Conservation (phyloP, 2,888 invertebrate genomes). For the Netelia inedita region DNA sequence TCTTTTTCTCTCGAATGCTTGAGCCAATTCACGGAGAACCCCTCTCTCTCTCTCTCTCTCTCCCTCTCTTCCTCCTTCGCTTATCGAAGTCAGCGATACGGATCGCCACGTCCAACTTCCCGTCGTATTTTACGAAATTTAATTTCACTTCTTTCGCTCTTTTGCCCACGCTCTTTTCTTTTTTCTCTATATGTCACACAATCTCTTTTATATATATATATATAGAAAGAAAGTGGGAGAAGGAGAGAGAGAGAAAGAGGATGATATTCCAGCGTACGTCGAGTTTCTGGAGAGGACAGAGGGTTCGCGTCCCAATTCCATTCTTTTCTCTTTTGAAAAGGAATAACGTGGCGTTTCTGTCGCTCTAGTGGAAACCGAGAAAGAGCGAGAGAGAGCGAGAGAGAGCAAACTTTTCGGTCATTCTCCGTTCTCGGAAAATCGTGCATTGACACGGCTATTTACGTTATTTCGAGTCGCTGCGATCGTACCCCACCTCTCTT, state of each 20-base stretch:
- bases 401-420: conserved; percentile 12
- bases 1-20: not conserved
- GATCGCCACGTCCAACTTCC: conserved; percentile 56
- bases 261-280: too few species aligned
- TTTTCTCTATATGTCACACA: conserved; percentile 4
- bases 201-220: not conserved
- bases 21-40: not conserved
- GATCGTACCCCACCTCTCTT: not conserved
- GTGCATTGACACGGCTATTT: conserved; percentile 39
- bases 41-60: conserved; percentile 1
- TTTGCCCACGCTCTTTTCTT: not conserved
- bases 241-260: not conserved
- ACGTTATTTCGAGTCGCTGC: conserved; percentile 16
- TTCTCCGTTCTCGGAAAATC: not conserved
- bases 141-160: conserved; percentile 41
- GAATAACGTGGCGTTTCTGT: too few species aligned
- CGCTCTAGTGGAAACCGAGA: too few species aligned
- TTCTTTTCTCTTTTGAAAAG: not conserved
- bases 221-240: not conserved
- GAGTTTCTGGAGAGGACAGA: not conserved
- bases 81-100: conserved; percentile 59
- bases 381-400: not conserved
- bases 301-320: conserved; percentile 30
- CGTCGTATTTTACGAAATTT: conserved; percentile 61
- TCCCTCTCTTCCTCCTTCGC: not conserved